These are phyloP conservation scores for Drosophila robusta DNA, from an alignment of 2,888 invertebrate species.

Conservation along the genomic window DNA sequence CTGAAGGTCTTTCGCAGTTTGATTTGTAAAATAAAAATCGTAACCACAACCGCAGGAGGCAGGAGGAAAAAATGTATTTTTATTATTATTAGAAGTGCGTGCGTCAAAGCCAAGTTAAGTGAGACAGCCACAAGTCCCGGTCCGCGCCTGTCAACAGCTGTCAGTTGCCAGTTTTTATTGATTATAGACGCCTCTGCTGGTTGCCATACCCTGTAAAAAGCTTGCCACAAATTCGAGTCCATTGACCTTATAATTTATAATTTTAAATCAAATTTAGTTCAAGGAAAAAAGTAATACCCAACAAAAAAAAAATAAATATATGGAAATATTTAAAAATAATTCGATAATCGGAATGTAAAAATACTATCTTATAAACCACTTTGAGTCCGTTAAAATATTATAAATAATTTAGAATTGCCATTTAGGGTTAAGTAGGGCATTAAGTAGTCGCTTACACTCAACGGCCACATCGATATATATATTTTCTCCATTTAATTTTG, in stretches of 20 bases:
- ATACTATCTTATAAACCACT: too few relatives aligned
- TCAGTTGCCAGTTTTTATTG: constrained; percentile 37
- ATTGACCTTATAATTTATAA: too few relatives aligned
- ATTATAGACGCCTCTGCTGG: constrained; percentile 11
- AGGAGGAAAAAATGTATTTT: constrained; percentile 3
- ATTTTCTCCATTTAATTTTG: constrained; percentile 36
- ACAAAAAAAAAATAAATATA: too few relatives aligned
- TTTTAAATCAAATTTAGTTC: too few relatives aligned
- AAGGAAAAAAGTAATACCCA: too few relatives aligned
- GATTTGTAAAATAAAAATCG: constrained; percentile 5
- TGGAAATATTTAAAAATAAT: too few relatives aligned
- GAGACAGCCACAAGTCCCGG: constrained; percentile 24
- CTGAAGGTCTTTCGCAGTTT: background rate
- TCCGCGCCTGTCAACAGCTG: constrained; percentile 39
- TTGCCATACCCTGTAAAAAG: constrained; percentile 7
- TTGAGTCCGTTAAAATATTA: background rate
- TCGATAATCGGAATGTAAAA: too few relatives aligned
- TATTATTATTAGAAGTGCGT: constrained; percentile 19
- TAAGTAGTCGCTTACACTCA: background rate
- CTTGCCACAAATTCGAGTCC: background rate
- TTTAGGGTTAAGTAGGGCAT: background rate
- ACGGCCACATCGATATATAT: background rate
- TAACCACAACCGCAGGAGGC: constrained; percentile 1
- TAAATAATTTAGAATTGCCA: background rate
- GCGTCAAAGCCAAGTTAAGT: constrained; percentile 36